Conservation (phyloP, 2,888 invertebrate genomes). For the Trichopoda pennipes region DNA sequence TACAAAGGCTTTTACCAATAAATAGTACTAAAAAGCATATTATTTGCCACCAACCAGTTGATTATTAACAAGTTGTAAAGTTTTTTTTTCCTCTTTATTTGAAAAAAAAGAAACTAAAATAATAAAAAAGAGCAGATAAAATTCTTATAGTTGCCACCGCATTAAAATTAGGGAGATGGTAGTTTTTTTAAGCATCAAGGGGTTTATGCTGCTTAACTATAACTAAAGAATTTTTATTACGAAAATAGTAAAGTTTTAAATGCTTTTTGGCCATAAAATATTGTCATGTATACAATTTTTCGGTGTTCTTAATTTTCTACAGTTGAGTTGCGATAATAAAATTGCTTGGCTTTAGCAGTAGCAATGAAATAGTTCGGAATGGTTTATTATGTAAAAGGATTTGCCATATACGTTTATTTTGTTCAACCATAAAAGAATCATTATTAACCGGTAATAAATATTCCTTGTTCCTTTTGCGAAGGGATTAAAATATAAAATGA, state of each 20-base stretch:
- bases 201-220: neutral
- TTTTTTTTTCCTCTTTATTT: neutral
- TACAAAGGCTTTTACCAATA: conserved; percentile 3
- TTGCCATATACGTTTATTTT: conserved; percentile 30
- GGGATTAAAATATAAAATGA: neutral
- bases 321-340: conserved; percentile 50
- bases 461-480: neutral
- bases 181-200: neutral
- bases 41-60: conserved; percentile 58
- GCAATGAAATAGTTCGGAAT: neutral
- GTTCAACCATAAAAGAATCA: conserved; percentile 28
- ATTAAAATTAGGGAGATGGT: conserved; percentile 12
- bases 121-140: conserved; percentile 41
- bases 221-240: conserved; percentile 4
- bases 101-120: neutral
- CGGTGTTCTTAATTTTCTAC: conserved; percentile 14
- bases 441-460: conserved; percentile 43
- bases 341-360: conserved; percentile 37
- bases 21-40: conserved; percentile 9
- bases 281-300: conserved; percentile 15
- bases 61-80: conserved; percentile 62
- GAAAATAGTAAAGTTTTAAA: conserved; percentile 32
- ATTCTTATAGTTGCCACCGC: conserved; percentile 39
- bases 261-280: conserved; percentile 47
- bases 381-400: conserved; percentile 1